Base-by-base conservation (phyloP, 1,140 invertebrate genomes). In the Acromyrmex echinatior region DNA sequence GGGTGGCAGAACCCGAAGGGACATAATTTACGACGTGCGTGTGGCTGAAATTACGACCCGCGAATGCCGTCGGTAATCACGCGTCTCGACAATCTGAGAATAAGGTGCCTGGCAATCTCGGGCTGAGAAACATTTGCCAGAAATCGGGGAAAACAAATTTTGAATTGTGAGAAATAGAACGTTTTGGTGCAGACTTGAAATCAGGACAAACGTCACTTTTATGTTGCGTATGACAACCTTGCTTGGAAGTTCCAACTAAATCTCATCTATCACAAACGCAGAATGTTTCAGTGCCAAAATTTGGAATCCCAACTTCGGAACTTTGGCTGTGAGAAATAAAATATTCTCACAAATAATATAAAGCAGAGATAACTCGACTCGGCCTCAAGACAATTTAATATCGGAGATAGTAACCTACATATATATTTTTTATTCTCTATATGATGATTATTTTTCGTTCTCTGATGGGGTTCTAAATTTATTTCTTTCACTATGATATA, bases 11-110 rank as follows among this genome's bases (percentile, higher is more conserved):
- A 81, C 66, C 90, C 79, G 87, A 86, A 87, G 82, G 56, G 78
- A 87, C 86, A 90, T 92, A 88, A 89, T 91, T 92, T 92, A 90
- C 86, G 73, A 87, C 56, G 70, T 63, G 81, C 56, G 76, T 65
- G 77, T 74, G 51, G 63, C 60, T 60, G 74, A 87, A 90, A 90
- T 90, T 76, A 63, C 86, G 89, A 90, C 77, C 65, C 68, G 74
- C 86, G 60, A 74, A 51, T n/a, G 63, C 35, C 70, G 28, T n/a
- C 60, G 35, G 53, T 79, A 90, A 85, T 90, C 89, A 81, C 79
- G 86, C 74, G 86, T 84, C 68, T 31, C 85, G 21, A 51, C 63
- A 60, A 68, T 80, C 74, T 21, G 12, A 49, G 21, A 49, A 39
- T 39, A 39, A 78, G 45, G 76, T 81, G 80, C 62, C 80, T 45